Evolutionary conservation across 2,797 vertebrate species (phyloP).

Genomic region (Sitta carolinensis): DNA sequence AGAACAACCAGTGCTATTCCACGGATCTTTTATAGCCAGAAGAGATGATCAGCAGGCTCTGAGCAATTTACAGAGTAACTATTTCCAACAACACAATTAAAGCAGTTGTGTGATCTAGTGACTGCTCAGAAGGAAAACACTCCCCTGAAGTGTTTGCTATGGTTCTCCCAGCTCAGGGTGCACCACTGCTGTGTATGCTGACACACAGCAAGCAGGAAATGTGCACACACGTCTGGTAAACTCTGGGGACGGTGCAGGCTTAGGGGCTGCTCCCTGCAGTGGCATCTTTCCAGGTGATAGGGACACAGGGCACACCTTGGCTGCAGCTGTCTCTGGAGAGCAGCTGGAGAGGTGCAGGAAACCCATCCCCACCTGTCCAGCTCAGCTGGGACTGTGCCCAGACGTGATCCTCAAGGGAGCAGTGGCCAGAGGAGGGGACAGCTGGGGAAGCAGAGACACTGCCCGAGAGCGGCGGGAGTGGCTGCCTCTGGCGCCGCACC

Average conservation of each 20-base stretch:
- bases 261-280: background rate
- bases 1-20: background rate
- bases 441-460: background rate
- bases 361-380: rapidly evolving
- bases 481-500: background rate
- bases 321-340: background rate
- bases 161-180: background rate
- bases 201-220: background rate
- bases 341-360: background rate
- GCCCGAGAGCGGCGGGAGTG: rapidly evolving
- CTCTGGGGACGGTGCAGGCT: rapidly evolving
- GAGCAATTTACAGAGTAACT: background rate
- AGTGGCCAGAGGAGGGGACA: rapidly evolving
- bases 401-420: rapidly evolving
- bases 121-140: background rate
- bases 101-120: background rate
- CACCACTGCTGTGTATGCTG: background rate
- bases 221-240: background rate
- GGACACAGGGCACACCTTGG: background rate
- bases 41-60: background rate
- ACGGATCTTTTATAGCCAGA: background rate
- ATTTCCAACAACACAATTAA: background rate
- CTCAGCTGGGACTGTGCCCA: background rate
- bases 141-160: background rate
- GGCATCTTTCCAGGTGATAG: background rate